Percentiles rank a stretch among this genome's conserved stretches.
Conservation (phyloP, 2,888 invertebrate species). For the Atethmia centrago region DNA sequence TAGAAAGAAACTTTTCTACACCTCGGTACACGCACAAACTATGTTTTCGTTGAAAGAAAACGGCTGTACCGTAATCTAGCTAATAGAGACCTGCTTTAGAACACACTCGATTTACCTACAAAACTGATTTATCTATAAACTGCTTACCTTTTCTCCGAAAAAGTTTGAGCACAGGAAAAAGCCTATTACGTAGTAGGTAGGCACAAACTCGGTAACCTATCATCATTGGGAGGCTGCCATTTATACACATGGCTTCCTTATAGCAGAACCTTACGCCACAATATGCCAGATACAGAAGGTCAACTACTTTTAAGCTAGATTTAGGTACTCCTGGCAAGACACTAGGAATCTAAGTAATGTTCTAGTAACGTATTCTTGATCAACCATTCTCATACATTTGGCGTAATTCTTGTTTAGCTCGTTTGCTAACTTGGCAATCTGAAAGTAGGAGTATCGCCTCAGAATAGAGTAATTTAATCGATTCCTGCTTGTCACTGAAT, state of each 20-base stretch:
- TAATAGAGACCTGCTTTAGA: constrained; percentile 40
- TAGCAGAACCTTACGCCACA: constrained; percentile 18
- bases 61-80: constrained; percentile 42
- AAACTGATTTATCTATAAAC: constrained; percentile 61
- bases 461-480: neutral
- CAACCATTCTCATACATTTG: neutral
- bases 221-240: constrained; percentile 59
- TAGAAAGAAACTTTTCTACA: constrained; percentile 8
- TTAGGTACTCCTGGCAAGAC: neutral
- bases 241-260: constrained; percentile 61
- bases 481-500: neutral
- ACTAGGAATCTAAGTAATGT: neutral
- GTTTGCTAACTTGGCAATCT: neutral
- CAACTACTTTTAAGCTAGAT: neutral
- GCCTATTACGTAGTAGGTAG: constrained; percentile 60
- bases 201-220: constrained; percentile 58
- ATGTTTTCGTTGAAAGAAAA: constrained; percentile 41
- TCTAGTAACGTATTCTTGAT: neutral
- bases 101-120: constrained; percentile 54
- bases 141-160: constrained; percentile 56
- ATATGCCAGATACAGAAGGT: constrained; percentile 6
- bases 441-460: neutral
- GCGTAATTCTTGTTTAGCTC: neutral
- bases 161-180: constrained; percentile 57
- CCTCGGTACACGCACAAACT: constrained; percentile 3